Percentiles rank a stretch among this genome's conserved stretches.
Conservation (phyloP, 2,888 invertebrate genomes). For the Pterostichus niger region DNA sequence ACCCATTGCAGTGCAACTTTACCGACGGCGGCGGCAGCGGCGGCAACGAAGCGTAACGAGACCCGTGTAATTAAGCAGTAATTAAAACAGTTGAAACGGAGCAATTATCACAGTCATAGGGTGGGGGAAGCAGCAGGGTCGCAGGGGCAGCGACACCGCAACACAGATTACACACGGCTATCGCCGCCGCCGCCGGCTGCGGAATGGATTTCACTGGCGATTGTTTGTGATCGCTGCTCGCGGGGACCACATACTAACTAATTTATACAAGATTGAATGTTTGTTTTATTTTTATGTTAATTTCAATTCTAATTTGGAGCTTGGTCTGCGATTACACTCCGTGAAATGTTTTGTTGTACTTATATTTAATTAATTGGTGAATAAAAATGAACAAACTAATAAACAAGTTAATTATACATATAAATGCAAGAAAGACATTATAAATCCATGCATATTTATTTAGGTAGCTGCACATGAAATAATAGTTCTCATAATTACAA, state of each 20-base stretch:
- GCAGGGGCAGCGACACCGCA: conserved; percentile 41
- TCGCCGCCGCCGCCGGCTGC: not conserved
- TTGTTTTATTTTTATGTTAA: conserved; percentile 25
- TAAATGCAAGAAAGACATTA: too few species aligned
- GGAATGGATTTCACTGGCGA: conserved; percentile 60
- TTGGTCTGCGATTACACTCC: not conserved
- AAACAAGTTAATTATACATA: too few species aligned
- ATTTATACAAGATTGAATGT: conserved; percentile 44
- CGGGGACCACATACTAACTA: conserved; percentile 38
- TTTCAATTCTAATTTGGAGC: not conserved
- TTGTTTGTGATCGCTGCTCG: conserved; percentile 37
- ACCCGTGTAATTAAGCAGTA: conserved; percentile 64
- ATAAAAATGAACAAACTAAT: not conserved
- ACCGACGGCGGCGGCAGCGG: not conserved
- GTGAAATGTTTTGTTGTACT: conserved; percentile 19
- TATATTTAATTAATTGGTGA: conserved; percentile 20
- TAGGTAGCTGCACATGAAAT: too few species aligned
- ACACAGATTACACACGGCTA: conserved; percentile 61
- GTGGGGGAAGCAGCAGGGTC: conserved; percentile 3
- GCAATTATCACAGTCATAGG: conserved; percentile 64
- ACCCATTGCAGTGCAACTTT: conserved; percentile 23
- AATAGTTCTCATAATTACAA: too few species aligned
- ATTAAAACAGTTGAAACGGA: conserved; percentile 66
- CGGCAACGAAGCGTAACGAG: conserved; percentile 50
- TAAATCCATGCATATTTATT: too few species aligned